A percentile compares a stretch with the other conserved stretches of the same genome.
Evolutionary conservation across 2,888 invertebrate genomes (phyloP).

Genomic region (Eupithecia subfuscata): DNA sequence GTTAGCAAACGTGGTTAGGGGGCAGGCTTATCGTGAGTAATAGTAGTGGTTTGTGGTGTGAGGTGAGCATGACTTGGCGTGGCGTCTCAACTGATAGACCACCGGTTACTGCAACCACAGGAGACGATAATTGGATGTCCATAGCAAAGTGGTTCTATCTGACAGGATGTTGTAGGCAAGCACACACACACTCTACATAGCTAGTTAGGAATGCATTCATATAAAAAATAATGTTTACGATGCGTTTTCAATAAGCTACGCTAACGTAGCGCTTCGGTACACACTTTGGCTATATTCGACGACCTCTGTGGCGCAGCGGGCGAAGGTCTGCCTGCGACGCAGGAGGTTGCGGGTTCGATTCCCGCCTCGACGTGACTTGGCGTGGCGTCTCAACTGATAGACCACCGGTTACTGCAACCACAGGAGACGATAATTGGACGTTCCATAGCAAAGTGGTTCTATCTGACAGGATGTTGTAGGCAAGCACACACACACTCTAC

Average conservation of each 20-base stretch:
- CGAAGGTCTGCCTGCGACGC: too few species aligned
- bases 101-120: slow-evolving; percentile 7
- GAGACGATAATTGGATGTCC: neutral
- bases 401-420: slow-evolving; percentile 7
- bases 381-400: slow-evolving; percentile 36
- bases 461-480: neutral
- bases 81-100: slow-evolving; percentile 31
- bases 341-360: too few species aligned
- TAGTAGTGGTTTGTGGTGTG: slow-evolving; percentile 65
- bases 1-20: slow-evolving; percentile 67
- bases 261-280: neutral
- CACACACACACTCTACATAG: neutral
- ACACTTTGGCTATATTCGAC: neutral
- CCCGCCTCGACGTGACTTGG: slow-evolving; percentile 70
- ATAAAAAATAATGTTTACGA: too few species aligned
- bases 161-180: neutral
- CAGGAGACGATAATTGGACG: neutral
- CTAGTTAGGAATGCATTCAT: too few species aligned
- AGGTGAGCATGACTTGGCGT: slow-evolving; percentile 63
- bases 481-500: neutral
- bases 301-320: too few species aligned
- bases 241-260: neutral
- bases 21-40: slow-evolving; percentile 66
- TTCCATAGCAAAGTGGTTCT: neutral
- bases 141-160: neutral